Evolutionary conservation across 2,797 vertebrate species (phyloP), one percentile per base, ranked within the genome.

Genomic region (Momotus momota): DNA sequence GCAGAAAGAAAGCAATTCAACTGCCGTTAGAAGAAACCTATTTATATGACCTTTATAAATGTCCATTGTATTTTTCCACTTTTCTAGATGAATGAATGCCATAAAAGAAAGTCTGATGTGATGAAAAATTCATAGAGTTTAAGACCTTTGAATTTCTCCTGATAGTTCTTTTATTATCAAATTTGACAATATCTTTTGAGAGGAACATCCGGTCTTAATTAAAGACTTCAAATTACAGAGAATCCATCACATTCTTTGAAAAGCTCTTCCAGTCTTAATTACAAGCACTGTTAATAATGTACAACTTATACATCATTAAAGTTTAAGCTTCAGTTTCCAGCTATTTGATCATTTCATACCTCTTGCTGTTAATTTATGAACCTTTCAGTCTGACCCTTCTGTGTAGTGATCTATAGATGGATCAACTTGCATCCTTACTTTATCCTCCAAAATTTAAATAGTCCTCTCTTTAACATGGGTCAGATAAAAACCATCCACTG

Each of bases 41-140:
- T 95, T 91, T 95, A 88, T 89, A 73, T 88, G 75, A 94, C 80
- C 66, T 96, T 95, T 96, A 81, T 67, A 96, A 94, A 86, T 57
- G 62, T 77, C 82, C 79, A 75, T 58, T 86, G 49, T 67, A 81
- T 94, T 90, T 94, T 94, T 83, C 62, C 51, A 86, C 48, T 81
- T 93, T 94, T 93, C 70, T 66, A 88, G 62, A 94, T 31, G 66
- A 95, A 93, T 94, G 35, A 89, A 94, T 79, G 33, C 75, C 1
- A 6, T 61, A 94, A 93, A 95, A 90, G 51, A 73, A 87, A 66
- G 43, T 40, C 62, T 73, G 35, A 72, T 84, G 65, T 64, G 48
- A 93, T 94, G 35, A 96, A 94, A 95, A 88, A 86, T 93, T 96
- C 60, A 92, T 89, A 49, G 55, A 86, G 46, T 86, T 93, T 91